Evolutionary conservation across 2,113 vertebrate genomes (phyloP), one percentile per base, ranked within the genome.

Genomic region (Zootoca vivipara): DNA sequence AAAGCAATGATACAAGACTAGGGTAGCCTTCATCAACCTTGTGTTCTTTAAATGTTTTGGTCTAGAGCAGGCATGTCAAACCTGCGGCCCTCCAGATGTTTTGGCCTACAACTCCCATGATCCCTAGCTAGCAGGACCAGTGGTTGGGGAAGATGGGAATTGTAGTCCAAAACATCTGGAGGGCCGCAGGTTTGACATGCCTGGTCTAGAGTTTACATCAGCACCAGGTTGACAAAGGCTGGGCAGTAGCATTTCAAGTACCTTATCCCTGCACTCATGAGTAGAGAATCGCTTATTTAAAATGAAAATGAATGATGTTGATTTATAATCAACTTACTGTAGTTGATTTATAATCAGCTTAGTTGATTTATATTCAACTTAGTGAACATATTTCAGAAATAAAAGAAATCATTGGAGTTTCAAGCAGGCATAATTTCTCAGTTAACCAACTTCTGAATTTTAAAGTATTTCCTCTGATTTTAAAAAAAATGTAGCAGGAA

Each of bases 381-480:
- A 28, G 40, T 38, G 24, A 86, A 35, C 26, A 20, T 5, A 56
- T 58, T 72, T 80, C 18, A 33, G 15, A 52, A 52, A 52, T 52
- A 79, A 80, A 56, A 70, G 67, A 81, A 72, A 70, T 80, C 46
- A 28, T 26, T 77, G 42, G 80, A 46, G 40, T 88, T 83, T 65
- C 40, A 77, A 77, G 65, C 33, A 15, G 40, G 4, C 62, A 74
- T 30, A 18, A 67, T 77, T 83, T 88, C 38, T 77, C 35, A 78
- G 38, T 13, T 75, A 82, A 52, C 56, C 46, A 28, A 35, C 67
- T 62, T 74, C 38, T 40, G 56, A 82, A 75, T 77, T 83, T 82
- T 40, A 67, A 88, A 88, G n/a, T 75, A 30, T n/a, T 83, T 78
- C 72, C 42, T 83, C 73, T 30, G 30, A 13, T 75, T n/a, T n/a